A percentile compares a stretch with the other conserved stretches of the same genome.
These are phyloP conservation scores for Salvelinus sp. DNA, from an alignment of 2,113 vertebrate genomes.

Conservation along the genomic window DNA sequence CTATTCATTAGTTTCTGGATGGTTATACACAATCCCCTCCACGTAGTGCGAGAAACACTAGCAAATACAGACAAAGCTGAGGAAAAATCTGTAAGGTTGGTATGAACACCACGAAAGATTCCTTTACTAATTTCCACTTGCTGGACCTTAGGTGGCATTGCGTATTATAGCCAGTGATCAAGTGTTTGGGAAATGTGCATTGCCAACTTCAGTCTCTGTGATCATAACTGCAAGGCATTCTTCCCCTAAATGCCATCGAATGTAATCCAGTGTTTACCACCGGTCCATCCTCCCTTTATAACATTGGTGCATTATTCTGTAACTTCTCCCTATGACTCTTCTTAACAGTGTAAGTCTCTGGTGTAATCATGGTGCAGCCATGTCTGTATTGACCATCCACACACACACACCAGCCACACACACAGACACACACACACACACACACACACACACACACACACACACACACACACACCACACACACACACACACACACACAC, in stretches of 20 bases:
- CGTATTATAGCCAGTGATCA: too few species aligned
- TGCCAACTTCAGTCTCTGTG: too few species aligned
- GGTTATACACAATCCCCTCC: constrained; percentile 36
- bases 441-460: too few species aligned
- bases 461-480: too few species aligned
- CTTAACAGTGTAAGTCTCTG: background rate
- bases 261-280: background rate
- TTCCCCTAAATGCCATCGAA: too few species aligned
- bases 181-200: too few species aligned
- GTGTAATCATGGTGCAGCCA: background rate
- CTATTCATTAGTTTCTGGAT: background rate
- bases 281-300: background rate
- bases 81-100: too few species aligned
- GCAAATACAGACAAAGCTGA: background rate
- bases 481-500: too few species aligned
- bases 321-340: background rate
- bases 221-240: too few species aligned
- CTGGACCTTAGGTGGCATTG: too few species aligned
- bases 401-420: too few species aligned
- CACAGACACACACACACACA: too few species aligned
- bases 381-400: background rate
- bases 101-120: background rate
- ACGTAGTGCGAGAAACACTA: constrained; percentile 47
- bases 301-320: background rate
- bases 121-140: background rate